Conservation (phyloP, 2,888 invertebrate genomes). For the Polydrusus tereticollis region DNA sequence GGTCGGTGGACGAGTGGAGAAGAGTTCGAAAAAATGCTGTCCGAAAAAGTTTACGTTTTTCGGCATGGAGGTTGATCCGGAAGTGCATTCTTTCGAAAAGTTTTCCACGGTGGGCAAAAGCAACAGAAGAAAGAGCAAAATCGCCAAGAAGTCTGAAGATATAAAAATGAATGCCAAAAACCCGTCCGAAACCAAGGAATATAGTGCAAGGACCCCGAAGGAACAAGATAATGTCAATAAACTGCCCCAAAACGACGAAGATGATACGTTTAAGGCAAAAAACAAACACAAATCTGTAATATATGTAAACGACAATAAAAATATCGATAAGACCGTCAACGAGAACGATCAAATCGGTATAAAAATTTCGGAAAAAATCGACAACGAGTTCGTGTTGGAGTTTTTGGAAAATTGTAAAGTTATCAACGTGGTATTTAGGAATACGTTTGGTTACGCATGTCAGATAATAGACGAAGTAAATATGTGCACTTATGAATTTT, state of each 20-base stretch:
- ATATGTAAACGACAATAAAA: slow-evolving; percentile 59
- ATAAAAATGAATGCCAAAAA: background rate
- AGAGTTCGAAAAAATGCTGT: slow-evolving; percentile 2
- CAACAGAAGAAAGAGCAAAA: slow-evolving; percentile 13
- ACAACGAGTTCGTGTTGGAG: slow-evolving; percentile 62
- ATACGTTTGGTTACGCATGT: slow-evolving; percentile 63
- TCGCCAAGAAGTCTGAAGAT: background rate
- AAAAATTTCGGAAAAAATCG: slow-evolving; percentile 61
- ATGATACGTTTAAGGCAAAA: slow-evolving; percentile 38
- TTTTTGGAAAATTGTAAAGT: slow-evolving; percentile 60
- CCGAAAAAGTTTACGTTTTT: slow-evolving; percentile 68
- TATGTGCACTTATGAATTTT: slow-evolving; percentile 56
- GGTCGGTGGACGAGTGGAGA: background rate
- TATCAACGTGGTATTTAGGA: slow-evolving; percentile 63
- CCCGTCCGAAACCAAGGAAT: slow-evolving; percentile 9
- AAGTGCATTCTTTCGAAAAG: slow-evolving; percentile 65
- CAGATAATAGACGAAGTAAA: slow-evolving; percentile 64
- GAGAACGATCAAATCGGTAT: slow-evolving; percentile 13
- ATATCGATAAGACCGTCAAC: background rate
- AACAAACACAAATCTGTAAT: slow-evolving; percentile 64
- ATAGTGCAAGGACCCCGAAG: too few species aligned
- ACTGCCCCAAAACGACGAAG: slow-evolving; percentile 14
- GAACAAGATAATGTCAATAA: background rate
- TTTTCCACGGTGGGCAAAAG: slow-evolving; percentile 64
- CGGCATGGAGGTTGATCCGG: slow-evolving; percentile 64